Conservation (phyloP, 1,140 invertebrate genomes). For the Megathymus violae region DNA sequence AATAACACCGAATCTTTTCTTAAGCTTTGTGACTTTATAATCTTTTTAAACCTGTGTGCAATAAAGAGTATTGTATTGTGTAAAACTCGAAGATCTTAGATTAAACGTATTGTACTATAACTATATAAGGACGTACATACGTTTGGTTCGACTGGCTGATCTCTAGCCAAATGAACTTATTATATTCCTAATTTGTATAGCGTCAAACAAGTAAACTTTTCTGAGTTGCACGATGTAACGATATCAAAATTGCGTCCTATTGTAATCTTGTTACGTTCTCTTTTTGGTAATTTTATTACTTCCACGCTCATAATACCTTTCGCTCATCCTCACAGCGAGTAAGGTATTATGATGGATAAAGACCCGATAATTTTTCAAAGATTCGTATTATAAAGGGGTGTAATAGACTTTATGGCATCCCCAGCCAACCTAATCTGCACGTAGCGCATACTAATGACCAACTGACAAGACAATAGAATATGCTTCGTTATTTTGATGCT, state of each 20-base stretch:
- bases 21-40: too few species aligned
- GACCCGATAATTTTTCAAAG: constrained; percentile 4
- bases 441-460: too few species aligned
- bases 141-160: neutral
- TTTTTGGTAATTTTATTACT: neutral
- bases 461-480: too few species aligned
- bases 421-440: too few species aligned
- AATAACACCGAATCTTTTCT: too few species aligned
- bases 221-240: neutral
- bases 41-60: too few species aligned
- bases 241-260: neutral
- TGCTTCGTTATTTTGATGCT: too few species aligned
- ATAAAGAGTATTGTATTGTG: neutral
- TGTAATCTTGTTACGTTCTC: neutral
- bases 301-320: too few species aligned
- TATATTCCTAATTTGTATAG: constrained; percentile 5
- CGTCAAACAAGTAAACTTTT: constrained; percentile 6
- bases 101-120: neutral
- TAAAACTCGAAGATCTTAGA: neutral
- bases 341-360: too few species aligned
- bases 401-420: too few species aligned
- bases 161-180: neutral
- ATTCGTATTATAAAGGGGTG: too few species aligned
- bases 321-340: too few species aligned
- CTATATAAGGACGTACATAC: neutral